phyloP scores from a whole-genome alignment of 1,140 invertebrate species.

The Caenorhabditis latens region DNA sequence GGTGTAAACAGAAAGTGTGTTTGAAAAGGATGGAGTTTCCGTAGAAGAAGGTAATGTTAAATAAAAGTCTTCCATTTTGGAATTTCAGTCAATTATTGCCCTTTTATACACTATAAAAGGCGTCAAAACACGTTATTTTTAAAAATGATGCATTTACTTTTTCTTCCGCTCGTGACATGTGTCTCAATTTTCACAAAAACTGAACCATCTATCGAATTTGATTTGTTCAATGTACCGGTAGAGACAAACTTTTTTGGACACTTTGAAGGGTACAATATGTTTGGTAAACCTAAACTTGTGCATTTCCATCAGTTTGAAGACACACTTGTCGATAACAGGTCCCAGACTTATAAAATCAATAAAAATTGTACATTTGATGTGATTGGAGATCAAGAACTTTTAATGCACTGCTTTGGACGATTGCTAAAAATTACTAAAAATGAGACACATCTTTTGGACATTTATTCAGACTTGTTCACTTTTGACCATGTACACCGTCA shows the following conservation, averaged over 20 bases:
- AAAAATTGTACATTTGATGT: background rate
- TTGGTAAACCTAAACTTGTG: background rate
- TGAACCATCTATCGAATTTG: background rate
- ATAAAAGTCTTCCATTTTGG: background rate
- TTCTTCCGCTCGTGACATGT: background rate
- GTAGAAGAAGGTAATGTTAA: conserved; percentile 1
- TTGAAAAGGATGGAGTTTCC: background rate
- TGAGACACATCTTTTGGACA: background rate
- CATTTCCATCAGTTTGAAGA: background rate
- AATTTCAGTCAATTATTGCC: background rate
- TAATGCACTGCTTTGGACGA: background rate
- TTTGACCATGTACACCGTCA: background rate
- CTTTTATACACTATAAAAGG: conserved; percentile 3
- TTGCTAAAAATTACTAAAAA: background rate
- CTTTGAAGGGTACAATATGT: background rate
- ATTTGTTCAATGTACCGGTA: background rate
- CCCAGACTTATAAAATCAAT: background rate
- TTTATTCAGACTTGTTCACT: background rate
- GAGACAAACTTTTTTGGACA: background rate
- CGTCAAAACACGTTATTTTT: no score
- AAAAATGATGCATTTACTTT: background rate
- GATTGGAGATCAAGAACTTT: background rate
- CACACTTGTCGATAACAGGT: background rate
- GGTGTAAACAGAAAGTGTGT: background rate
- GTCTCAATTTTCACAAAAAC: background rate